phyloP scores from a whole-genome alignment of 2,888 invertebrate species.

The Xestoiulus laeticollis region DNA sequence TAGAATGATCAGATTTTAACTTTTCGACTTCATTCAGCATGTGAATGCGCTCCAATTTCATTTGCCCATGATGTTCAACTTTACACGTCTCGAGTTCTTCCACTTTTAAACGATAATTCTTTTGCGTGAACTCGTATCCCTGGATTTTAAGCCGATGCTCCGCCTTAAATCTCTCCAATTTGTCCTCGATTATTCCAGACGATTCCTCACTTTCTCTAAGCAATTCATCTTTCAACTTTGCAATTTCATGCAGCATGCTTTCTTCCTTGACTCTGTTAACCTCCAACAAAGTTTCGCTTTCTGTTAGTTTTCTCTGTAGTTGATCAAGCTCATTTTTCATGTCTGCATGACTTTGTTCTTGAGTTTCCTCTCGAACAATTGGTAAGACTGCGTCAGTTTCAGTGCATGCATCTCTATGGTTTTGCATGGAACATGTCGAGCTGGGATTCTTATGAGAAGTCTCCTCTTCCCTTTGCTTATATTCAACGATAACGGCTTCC shows the following conservation, averaged over 20 bases:
- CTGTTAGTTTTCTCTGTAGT: not conserved
- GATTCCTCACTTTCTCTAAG: not conserved
- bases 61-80: not conserved
- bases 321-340: not conserved
- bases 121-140: not conserved
- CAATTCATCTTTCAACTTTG: not conserved
- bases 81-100: not conserved
- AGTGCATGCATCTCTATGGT: not conserved
- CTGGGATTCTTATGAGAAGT: not conserved
- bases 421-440: not conserved
- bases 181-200: not conserved
- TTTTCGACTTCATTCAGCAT: not conserved
- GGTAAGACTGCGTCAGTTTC: not conserved
- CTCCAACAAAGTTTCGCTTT: not conserved
- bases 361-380: not conserved
- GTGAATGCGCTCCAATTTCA: not conserved
- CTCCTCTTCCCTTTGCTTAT: constrained; percentile 4
- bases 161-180: not conserved
- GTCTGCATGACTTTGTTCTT: not conserved
- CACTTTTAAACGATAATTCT: not conserved
- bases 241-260: not conserved
- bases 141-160: not conserved
- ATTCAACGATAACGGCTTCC: not conserved
- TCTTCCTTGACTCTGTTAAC: not conserved
- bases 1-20: not conserved